phyloP scores from a whole-genome alignment of 2,888 invertebrate genomes.

The Mayetiola destructor region DNA sequence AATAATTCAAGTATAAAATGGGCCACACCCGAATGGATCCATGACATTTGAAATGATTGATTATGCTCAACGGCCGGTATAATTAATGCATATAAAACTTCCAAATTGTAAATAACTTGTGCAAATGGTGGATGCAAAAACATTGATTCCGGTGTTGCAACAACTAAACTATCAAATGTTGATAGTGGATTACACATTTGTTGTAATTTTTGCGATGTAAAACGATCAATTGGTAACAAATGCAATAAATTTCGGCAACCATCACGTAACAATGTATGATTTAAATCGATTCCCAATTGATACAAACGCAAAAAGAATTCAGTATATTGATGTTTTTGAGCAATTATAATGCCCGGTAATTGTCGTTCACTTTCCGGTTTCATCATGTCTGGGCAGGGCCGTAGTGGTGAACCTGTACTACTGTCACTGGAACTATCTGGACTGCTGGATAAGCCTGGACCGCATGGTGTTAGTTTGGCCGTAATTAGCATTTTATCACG shows the following conservation, averaged over 20 bases:
- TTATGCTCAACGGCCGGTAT: constrained; percentile 80
- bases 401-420: constrained; percentile 81
- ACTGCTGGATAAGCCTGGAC: constrained; percentile 57
- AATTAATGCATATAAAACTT: constrained; percentile 75
- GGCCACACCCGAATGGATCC: constrained; percentile 44
- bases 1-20: constrained; percentile 62
- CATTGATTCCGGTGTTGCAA: constrained; percentile 38
- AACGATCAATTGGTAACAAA: constrained; percentile 34
- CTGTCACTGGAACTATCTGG: constrained; percentile 92
- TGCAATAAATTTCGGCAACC: constrained; percentile 37
- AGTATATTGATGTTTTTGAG: constrained; percentile 61
- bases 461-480: constrained; percentile 61
- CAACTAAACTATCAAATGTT: constrained; percentile 15
- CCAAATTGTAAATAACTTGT: constrained; percentile 59
- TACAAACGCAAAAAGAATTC: constrained; percentile 76
- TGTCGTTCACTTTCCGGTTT: constrained; percentile 74
- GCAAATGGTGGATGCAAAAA: constrained; percentile 59
- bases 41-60: constrained; percentile 46
- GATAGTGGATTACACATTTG: constrained; percentile 26
- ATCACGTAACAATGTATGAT: constrained; percentile 67
- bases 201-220: constrained; percentile 34
- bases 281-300: constrained; percentile 71
- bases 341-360: constrained; percentile 84
- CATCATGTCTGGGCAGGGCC: constrained; percentile 60
- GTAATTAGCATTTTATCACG: constrained; percentile 79